phyloP scores from a whole-genome alignment of 2,113 vertebrate genomes.

The Brevimyrus niger region DNA sequence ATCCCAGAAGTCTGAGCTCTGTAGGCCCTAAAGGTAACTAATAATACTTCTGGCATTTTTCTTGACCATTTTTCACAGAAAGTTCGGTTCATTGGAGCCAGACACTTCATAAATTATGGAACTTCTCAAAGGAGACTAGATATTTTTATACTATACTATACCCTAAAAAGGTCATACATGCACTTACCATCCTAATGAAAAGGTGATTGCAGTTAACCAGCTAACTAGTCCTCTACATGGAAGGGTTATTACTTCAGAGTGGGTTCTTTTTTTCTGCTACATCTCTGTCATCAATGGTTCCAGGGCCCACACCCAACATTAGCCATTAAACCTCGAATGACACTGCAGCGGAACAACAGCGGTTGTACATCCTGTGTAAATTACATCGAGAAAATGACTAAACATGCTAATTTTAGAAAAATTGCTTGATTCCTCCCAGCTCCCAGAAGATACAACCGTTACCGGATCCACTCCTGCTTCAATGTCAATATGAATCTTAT shows the following conservation, averaged over 20 bases:
- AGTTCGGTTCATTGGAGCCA: background rate
- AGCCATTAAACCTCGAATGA: background rate
- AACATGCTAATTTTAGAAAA: background rate
- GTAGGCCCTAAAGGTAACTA: background rate
- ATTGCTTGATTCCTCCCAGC: background rate
- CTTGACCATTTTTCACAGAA: background rate
- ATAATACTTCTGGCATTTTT: background rate
- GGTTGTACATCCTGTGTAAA: background rate
- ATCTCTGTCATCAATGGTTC: background rate
- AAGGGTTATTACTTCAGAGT: background rate
- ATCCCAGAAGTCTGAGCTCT: background rate
- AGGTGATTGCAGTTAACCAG: background rate
- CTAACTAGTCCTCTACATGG: background rate
- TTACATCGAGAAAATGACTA: background rate
- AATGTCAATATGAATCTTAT: background rate
- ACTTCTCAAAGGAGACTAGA: background rate
- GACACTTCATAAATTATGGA: background rate
- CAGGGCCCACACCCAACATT: background rate
- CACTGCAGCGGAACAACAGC: background rate
- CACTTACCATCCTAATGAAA: background rate
- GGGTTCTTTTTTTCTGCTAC: background rate
- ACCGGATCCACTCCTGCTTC: background rate
- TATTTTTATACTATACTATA: background rate
- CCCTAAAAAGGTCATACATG: background rate
- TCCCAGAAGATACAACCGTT: background rate